Percentiles rank a stretch among this genome's conserved stretches.
Evolutionary conservation across 2,797 vertebrate species (phyloP).

Genomic region (Cheirogaleus major): DNA sequence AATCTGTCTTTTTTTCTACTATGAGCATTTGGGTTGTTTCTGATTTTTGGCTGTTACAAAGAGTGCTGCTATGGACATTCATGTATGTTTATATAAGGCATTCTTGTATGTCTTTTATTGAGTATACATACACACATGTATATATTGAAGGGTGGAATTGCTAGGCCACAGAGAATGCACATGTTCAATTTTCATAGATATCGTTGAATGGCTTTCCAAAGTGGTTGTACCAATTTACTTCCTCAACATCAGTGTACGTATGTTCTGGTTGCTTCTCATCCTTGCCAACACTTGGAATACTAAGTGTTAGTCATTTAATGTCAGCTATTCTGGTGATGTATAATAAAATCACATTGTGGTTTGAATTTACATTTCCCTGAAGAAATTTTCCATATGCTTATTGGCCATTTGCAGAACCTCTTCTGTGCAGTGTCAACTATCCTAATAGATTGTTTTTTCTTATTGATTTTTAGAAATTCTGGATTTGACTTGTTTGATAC

Average conservation of each 20-base stretch:
- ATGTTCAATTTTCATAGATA: not conserved
- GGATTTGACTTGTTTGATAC: not conserved
- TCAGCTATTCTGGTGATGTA: not conserved
- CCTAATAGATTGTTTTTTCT: not conserved
- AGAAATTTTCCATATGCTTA: not conserved
- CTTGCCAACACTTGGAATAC: not conserved
- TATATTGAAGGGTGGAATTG: not conserved
- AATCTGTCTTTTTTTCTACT: not conserved
- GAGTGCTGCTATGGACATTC: not conserved
- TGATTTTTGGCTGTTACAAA: not conserved
- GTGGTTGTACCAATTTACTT: not conserved
- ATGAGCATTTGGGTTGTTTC: not conserved
- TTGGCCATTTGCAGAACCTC: not conserved
- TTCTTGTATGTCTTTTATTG: constrained; percentile 10
- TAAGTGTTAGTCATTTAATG: not conserved
- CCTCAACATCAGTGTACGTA: not conserved
- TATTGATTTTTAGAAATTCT: not conserved
- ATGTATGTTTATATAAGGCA: not conserved
- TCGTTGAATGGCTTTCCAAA: not conserved
- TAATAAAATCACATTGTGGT: not conserved
- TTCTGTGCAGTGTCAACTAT: not conserved
- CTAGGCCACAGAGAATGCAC: not conserved
- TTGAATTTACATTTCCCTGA: not conserved
- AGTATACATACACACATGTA: too few relatives aligned
- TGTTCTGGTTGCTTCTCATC: not conserved